Evolutionary conservation across 2,888 invertebrate species (phyloP), one percentile per base, ranked within the genome.

Genomic region (Nipponacmea schrenckii): DNA sequence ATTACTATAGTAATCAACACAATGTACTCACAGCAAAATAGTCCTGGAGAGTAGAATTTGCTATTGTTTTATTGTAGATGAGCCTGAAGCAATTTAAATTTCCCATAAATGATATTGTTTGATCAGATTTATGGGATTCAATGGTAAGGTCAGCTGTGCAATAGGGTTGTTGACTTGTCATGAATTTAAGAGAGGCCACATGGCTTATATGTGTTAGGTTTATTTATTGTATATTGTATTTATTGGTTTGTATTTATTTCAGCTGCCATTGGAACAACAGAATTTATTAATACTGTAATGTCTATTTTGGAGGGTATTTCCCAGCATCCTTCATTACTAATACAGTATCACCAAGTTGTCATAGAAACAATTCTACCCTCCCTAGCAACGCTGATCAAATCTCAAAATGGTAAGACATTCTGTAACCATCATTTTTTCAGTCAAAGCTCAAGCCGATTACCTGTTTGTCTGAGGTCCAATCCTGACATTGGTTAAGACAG

Each of bases 251-350:
- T 44, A 14, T 69, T 62, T 24, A 39, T 56, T 68, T 8, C 74
- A 84, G 85, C 82, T 39, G 73, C 83, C 10, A 80, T 79, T 26
- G 80, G 82, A 44, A 79, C 80, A 2, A 79, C 81, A 46, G 88
- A 88, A 73, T 88, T 89, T 81, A 81, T 87, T 31, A 84, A 83
- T 74, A 83, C 86, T 0, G 82, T 85, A 63, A 83, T 88, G 78
- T 83, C 83, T 4, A 81, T 87, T 24, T 73, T 86, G 67, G 88
- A 89, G 73, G 82, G 84, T 1, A 80, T 88, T 8, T 83, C 86
- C 66, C 87, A 86, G 75, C 88, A 89, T 77, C 85, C 87, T 4
- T 68, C 78, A n/a, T 79, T 88, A 26, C 77, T 88, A 7, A 80
- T 81, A 71, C 83, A 86, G 48, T 80, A 84, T 73, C 80, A 84